phyloP scores from a whole-genome alignment of 2,888 invertebrate genomes.

The Apoda limacodes region DNA sequence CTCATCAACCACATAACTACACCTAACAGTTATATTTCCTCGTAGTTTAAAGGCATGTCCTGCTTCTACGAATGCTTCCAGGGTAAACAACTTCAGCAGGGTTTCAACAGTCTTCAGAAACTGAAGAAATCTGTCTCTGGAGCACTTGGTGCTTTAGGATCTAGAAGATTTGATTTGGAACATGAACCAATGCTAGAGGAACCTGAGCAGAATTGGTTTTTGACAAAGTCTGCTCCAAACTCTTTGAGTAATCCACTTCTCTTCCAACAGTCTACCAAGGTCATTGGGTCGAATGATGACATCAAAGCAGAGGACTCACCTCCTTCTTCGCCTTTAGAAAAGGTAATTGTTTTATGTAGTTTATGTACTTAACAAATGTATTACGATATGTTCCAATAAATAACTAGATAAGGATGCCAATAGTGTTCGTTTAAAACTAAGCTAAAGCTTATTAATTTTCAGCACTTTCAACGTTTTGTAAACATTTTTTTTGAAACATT shows the following conservation, averaged over 20 bases:
- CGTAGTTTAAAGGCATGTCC: conserved; percentile 67
- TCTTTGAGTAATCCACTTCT: conserved; percentile 75
- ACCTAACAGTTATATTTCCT: conserved; percentile 27
- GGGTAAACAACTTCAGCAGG: conserved; percentile 61
- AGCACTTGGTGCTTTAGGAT: conserved; percentile 61
- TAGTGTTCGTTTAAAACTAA: too few relatives aligned
- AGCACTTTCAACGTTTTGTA: background rate
- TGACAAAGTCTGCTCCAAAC: conserved; percentile 84
- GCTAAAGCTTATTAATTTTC: too few relatives aligned
- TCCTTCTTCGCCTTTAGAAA: conserved; percentile 33
- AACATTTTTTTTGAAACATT: background rate
- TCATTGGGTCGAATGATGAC: conserved; percentile 38
- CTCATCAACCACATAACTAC: conserved; percentile 37
- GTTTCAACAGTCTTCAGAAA: conserved; percentile 77
- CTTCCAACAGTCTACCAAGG: conserved; percentile 37
- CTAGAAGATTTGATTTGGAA: conserved; percentile 59
- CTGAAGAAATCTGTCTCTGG: conserved; percentile 78
- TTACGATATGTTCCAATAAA: too few relatives aligned
- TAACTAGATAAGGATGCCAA: too few relatives aligned
- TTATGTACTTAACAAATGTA: too few relatives aligned
- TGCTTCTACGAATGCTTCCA: conserved; percentile 67
- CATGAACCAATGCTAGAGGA: conserved; percentile 63
- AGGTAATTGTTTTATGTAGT: too few relatives aligned
- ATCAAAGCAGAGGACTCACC: conserved; percentile 47
- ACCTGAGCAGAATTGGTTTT: conserved; percentile 78